Percentiles rank a stretch among this genome's conserved stretches.
These are phyloP conservation scores for Edolisoma coerulescens DNA, from an alignment of 2,113 vertebrate species.

Conservation along the genomic window DNA sequence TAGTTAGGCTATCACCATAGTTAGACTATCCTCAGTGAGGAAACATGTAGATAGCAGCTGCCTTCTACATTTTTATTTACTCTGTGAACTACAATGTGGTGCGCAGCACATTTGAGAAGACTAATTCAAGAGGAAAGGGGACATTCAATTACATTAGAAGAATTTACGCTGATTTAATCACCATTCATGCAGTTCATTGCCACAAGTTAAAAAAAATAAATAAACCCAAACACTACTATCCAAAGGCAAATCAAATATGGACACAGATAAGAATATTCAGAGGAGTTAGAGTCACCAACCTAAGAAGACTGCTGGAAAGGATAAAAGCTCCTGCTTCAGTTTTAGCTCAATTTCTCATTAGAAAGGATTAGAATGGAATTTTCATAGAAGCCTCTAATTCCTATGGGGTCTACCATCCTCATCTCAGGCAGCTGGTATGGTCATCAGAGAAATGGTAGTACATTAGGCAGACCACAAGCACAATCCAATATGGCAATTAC, in stretches of 20 bases:
- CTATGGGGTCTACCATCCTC: constrained; percentile 6
- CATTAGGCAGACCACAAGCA: background rate
- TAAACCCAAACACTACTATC: background rate
- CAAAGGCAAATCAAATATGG: background rate
- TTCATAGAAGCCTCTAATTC: constrained; percentile 43
- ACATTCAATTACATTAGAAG: background rate
- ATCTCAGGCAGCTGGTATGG: constrained; percentile 44
- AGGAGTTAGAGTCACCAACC: background rate
- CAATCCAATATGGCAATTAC: constrained; percentile 38
- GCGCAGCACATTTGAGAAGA: background rate
- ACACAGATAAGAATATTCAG: background rate
- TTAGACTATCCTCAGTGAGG: background rate
- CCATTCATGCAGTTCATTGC: background rate
- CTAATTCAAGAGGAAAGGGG: background rate
- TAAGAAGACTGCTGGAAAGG: background rate
- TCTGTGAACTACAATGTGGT: background rate
- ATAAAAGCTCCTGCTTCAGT: constrained; percentile 28
- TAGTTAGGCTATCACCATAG: background rate
- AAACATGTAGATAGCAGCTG: background rate
- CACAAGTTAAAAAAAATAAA: background rate
- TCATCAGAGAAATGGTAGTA: constrained; percentile 22
- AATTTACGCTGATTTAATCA: background rate
- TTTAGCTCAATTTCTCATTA: constrained; percentile 60
- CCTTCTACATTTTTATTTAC: background rate
- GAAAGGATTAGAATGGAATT: constrained; percentile 53